Base-by-base conservation (phyloP, 1,140 invertebrate genomes). In the Lucilia sericata region DNA sequence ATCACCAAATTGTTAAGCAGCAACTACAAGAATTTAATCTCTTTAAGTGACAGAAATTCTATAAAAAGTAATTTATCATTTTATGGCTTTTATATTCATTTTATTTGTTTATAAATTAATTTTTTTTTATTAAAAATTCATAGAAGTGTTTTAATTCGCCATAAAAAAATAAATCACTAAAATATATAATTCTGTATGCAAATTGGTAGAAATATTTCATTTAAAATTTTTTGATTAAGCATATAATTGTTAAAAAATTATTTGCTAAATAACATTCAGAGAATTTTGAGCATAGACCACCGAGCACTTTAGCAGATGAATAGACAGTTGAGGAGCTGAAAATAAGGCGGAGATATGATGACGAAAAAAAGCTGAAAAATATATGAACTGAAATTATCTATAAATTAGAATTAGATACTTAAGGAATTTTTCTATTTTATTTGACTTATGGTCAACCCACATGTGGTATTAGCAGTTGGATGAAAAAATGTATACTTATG, bases 371-470 rank as follows among this genome's bases (percentile, higher is more conserved):
- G n/a, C n/a, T n/a, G n/a, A n/a, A n/a, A 14, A 60, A 60, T 17
- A 17, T 60, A n/a, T 17, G 14, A n/a, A 60, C 14, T 60, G 55
- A 42, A 42, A 60, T 60, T 17, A 12, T 60, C 14, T n/a, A 60
- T 60, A 60, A 60, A 60, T 60, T 60, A 60, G 55, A 60, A 60
- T 60, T 17, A 60, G 55, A 60, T n/a, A 60, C 55, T 60, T 60
- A 17, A 60, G 55, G 51, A 55, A 14, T 55, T 55, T 14, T 55
- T 55, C 17, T 55, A 17, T 55, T 17, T 30, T 42, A 42, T 42
- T 60, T n/a, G n/a, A 17, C 55, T 60, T 42, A 5, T 60, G 55
- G 55, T n/a, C 13, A 14, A 17, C 55, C 55, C 55, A 60, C 55
- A 60, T 60, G 55, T 60, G 55, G n/a, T n/a, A 60, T 60, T 60